Conservation (phyloP, 2,113 vertebrate species). For the Machaerirhynchus nigripectus region DNA sequence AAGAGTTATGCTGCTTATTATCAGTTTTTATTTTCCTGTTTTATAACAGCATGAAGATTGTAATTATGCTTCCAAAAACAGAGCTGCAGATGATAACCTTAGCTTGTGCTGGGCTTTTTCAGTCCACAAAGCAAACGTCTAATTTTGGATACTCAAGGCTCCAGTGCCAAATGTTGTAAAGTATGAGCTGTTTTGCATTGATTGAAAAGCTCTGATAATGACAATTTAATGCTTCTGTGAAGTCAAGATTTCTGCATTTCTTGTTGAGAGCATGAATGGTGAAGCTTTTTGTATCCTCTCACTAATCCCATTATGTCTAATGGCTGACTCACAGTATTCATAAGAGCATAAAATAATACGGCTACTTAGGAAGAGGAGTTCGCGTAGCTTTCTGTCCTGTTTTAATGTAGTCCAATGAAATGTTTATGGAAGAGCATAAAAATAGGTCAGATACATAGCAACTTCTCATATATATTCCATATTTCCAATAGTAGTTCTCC, state of each 20-base stretch:
- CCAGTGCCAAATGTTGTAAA: neutral
- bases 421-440: neutral
- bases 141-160: slow-evolving; percentile 15
- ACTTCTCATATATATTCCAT: neutral
- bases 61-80: slow-evolving; percentile 27
- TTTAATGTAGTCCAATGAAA: neutral
- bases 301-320: neutral
- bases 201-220: slow-evolving; percentile 25
- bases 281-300: neutral
- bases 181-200: neutral
- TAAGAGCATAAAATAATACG: neutral
- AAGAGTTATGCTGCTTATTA: neutral
- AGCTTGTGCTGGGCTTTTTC: neutral
- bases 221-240: neutral
- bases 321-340: neutral
- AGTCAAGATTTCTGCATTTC: neutral
- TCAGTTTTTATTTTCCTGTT: slow-evolving; percentile 7
- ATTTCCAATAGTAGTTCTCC: neutral
- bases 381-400: neutral
- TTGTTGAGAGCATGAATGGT: neutral
- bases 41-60: neutral
- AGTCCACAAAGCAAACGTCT: neutral
- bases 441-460: neutral
- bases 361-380: neutral
- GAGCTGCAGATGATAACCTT: slow-evolving; percentile 7